Base-by-base conservation (phyloP, 2,113 vertebrate species). In the Lagopus muta region DNA sequence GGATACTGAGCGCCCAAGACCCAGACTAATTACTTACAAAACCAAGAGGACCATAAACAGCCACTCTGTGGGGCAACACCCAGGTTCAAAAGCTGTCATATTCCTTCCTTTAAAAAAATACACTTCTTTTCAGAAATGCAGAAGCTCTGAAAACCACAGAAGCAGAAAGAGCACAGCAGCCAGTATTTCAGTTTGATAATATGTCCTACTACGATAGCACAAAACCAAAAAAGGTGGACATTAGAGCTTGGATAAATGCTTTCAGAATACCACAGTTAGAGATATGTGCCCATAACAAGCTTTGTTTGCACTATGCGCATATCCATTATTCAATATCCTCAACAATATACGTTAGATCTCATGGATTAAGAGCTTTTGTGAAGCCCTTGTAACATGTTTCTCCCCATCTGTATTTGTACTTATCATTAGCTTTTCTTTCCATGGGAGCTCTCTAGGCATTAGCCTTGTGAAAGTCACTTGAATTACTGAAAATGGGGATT, bases 21-120 rank as follows among this genome's bases (percentile, higher is more conserved):
- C 61, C 61, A 86, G 57, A 65, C 18, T 3, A 4, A 91, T 92
- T 88, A 65, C 52, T 89, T 72, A 73, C 34, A 89, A 65, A 79
- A 86, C 73, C 61, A 82, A 86, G 85, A 83, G 45, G 38, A 84
- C 69, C 21, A 50, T 13, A 27, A 88, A 79, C 13, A 66, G 54
- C 62, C 89, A 79, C 71, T 45, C 67, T 80, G 52, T 50, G 48
- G 82, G 70, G 80, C 89, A 95, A 93, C 57, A 88, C 21, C 12
- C 62, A 78, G 13, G 69, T 78, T 83, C 79, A 95, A 88, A 95
- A 95, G 67, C 69, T 57, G 64, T 74, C 2, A 0, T 73, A 79
- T 88, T 83, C 82, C 84, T 89, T 54, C 85, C 70, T 89, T 84
- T 77, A 87, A 95, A 94, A 54, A 88, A 92, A 92, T 25, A 77